Conservation (phyloP, 2,888 invertebrate species). For the Volucella bombylans region DNA sequence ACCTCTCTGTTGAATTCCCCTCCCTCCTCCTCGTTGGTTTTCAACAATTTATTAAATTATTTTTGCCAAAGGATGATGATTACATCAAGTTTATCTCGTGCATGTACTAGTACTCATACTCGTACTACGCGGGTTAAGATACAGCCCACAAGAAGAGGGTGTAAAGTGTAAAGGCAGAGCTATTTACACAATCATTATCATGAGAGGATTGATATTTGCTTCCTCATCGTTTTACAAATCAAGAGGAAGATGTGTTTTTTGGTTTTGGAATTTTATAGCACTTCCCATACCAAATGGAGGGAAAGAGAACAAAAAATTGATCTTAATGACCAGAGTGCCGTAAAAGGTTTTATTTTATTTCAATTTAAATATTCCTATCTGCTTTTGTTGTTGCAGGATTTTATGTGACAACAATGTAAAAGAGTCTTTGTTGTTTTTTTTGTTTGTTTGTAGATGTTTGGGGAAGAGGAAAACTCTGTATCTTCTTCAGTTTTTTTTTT, state of each 20-base stretch:
- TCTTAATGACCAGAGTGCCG: conserved; percentile 19
- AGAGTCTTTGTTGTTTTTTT: not conserved
- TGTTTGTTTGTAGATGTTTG: too few relatives aligned
- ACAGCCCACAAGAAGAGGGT: conserved; percentile 1
- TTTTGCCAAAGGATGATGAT: conserved; percentile 67
- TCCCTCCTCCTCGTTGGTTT: conserved; percentile 10
- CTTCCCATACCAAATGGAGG: not conserved
- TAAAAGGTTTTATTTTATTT: conserved; percentile 41
- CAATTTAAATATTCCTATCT: conserved; percentile 25
- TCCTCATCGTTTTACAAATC: conserved; percentile 54
- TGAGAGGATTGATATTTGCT: conserved; percentile 55
- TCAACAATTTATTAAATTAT: conserved; percentile 69
- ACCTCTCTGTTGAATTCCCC: too few relatives aligned
- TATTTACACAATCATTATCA: conserved; percentile 43
- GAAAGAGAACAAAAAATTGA: conserved; percentile 32
- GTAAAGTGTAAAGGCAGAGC: conserved; percentile 27
- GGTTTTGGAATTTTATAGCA: not conserved
- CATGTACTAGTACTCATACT: conserved; percentile 5
- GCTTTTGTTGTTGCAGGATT: conserved; percentile 4
- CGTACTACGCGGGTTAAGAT: not conserved
- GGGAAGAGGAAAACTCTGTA: not conserved
- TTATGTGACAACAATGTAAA: conserved; percentile 39
- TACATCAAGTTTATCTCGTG: conserved; percentile 54
- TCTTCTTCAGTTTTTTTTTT: not conserved
- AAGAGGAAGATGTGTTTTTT: not conserved